Percentiles rank a stretch among this genome's conserved stretches.
Conservation (phyloP, 2,113 vertebrate species). For the Ophiodon elongatus region DNA sequence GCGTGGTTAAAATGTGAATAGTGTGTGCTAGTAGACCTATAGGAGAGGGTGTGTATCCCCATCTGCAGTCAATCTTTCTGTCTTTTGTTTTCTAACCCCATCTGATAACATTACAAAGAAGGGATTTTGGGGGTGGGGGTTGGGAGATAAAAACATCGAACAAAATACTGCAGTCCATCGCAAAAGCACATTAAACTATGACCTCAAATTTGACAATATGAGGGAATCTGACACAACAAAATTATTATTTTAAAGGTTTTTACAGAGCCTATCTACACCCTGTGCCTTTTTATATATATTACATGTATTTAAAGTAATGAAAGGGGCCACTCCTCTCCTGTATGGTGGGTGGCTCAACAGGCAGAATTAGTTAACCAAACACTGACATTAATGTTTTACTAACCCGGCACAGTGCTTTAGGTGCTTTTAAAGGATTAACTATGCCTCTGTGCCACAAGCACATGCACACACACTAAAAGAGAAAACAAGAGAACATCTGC, state of each 20-base stretch:
- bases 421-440: conserved; percentile 78
- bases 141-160: conserved; percentile 2
- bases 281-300: not conserved
- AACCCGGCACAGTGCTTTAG: conserved; percentile 37
- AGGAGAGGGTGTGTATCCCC: conserved; percentile 23
- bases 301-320: not conserved
- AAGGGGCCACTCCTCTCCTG: not conserved
- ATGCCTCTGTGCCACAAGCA: conserved; percentile 36
- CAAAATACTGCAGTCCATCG: not conserved
- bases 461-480: not conserved
- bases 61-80: conserved; percentile 38
- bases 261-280: not conserved
- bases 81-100: conserved; percentile 44
- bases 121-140: not conserved
- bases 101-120: conserved; percentile 49
- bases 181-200: conserved; percentile 1
- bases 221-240: not conserved
- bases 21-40: conserved; percentile 2
- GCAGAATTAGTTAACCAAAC: conserved; percentile 11
- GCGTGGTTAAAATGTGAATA: conserved; percentile 11
- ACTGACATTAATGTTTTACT: conserved; percentile 52
- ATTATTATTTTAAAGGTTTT: not conserved
- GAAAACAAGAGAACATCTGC: conserved; percentile 61
- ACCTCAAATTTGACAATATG: not conserved
- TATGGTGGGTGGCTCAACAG: not conserved